Evolutionary conservation across 2,113 vertebrate genomes (phyloP), one percentile per base, ranked within the genome.

Genomic region (Mobula birostris): DNA sequence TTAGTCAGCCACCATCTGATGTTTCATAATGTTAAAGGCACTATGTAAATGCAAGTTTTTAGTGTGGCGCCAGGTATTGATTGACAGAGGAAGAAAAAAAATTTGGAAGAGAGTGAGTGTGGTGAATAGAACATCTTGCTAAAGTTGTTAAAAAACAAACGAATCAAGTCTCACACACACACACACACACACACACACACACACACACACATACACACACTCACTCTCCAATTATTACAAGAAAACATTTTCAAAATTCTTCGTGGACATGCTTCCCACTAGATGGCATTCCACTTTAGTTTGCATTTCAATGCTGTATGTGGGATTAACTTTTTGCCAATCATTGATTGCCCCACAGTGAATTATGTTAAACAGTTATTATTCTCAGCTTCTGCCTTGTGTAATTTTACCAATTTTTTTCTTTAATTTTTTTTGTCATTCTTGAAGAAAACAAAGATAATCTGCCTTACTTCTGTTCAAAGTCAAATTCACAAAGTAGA

Each of bases 281-380:
- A 93, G 91, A 48, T 93, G 91, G 70, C 68, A 93, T 74, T 93
- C 48, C 36, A 56, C 24, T 29, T 74, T 93, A 48, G 40, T 93
- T 24, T 70, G 32, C 48, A 76, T 93, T 93, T 40, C 68, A 74
- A 29, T 66, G 15, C 68, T 72, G 27, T 74, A 74, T 72, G 40
- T 5, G 70, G 32, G 40, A 93, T 93, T 72, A 48, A 70, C 72
- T 12, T 48, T 40, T 56, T 93, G 68, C 24, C 9, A 19, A 36
- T 74, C 32, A 2, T n/a, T 93, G 36, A 74, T 93, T 93, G 66
- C 70, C 68, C 91, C 40, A 56, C 21, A 40, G 91, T 56, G 91
- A 93, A 74, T 74, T 93, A 93, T 93, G 91, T 74, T 76, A 56
- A 93, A 74, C 70, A 56, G 68, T 93, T 48, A 72, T 93, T 93